Conservation (phyloP, 1,140 invertebrate species). For the Alviniconcha marisindica region DNA sequence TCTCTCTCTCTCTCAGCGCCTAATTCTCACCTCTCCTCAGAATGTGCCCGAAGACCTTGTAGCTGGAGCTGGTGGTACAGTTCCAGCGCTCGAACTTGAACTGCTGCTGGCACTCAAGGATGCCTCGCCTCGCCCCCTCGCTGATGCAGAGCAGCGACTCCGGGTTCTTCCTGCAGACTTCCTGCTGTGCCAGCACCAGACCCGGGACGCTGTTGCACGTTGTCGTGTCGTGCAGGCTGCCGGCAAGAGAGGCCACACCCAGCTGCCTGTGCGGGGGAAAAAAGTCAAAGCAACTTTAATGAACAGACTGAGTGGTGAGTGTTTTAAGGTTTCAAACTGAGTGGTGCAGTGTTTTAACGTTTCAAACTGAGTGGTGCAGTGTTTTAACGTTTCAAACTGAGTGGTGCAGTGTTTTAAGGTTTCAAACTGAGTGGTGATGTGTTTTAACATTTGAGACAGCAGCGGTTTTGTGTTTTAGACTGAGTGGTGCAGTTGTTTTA, state of each 20-base stretch:
- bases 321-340: too few species aligned
- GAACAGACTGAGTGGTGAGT: too few species aligned
- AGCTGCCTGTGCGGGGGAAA: constrained; percentile 76
- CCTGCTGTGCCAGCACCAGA: constrained; percentile 66
- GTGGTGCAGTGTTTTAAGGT: too few species aligned
- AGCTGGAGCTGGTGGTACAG: constrained; percentile 64
- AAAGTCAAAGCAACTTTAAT: too few species aligned
- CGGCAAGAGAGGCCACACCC: constrained; percentile 77
- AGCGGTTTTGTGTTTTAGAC: too few species aligned
- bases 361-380: too few species aligned
- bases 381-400: too few species aligned
- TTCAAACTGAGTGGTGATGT: too few species aligned
- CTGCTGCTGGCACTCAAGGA: constrained; percentile 72
- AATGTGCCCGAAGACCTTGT: constrained; percentile 86
- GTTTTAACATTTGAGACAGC: too few species aligned
- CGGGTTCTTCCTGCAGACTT: constrained; percentile 69
- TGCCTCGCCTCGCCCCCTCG: constrained; percentile 69
- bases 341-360: too few species aligned
- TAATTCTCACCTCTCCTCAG: constrained; percentile 86
- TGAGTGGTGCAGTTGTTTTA: too few species aligned
- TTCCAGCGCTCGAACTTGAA: constrained; percentile 75
- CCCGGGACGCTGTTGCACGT: constrained; percentile 79
- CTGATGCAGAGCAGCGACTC: constrained; percentile 70
- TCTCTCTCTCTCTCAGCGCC: background rate
- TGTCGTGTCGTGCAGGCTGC: constrained; percentile 48